phyloP scores from a whole-genome alignment of 2,113 vertebrate genomes.

The Neotoma lepida region DNA sequence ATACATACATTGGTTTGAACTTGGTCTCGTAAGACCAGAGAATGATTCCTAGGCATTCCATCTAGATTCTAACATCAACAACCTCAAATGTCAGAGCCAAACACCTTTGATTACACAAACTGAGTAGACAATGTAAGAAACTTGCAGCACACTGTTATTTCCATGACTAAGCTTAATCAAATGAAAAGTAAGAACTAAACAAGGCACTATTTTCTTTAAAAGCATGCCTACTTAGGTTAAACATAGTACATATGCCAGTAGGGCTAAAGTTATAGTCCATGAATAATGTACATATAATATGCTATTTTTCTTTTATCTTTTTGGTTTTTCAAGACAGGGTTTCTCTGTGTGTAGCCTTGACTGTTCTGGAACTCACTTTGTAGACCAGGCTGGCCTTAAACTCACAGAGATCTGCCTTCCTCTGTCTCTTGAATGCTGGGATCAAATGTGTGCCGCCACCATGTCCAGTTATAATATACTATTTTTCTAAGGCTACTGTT shows the following conservation, averaged over 20 bases:
- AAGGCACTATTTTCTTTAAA: constrained; percentile 53
- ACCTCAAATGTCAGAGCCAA: not conserved
- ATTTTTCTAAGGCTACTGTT: not conserved
- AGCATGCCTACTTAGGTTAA: constrained; percentile 45
- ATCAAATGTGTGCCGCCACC: not conserved
- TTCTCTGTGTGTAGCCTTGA: not conserved
- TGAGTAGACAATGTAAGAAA: not conserved
- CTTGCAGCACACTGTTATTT: constrained; percentile 4
- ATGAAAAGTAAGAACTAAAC: constrained; percentile 55
- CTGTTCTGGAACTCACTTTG: not conserved
- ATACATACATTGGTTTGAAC: not conserved
- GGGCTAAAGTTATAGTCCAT: not conserved
- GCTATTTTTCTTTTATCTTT: not conserved
- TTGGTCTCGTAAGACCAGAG: not conserved
- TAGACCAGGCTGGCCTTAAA: not conserved
- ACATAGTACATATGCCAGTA: not conserved
- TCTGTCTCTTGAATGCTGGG: not conserved
- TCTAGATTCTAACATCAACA: constrained; percentile 9
- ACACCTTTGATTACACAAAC: not conserved
- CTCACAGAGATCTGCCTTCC: not conserved
- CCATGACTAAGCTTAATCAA: constrained; percentile 31
- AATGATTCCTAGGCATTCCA: not conserved
- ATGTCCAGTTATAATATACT: not conserved
- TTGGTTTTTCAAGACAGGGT: not conserved
- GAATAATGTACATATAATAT: not conserved